Evolutionary conservation across 2,888 invertebrate species (phyloP).

Genomic region (Eupeodes luniger): DNA sequence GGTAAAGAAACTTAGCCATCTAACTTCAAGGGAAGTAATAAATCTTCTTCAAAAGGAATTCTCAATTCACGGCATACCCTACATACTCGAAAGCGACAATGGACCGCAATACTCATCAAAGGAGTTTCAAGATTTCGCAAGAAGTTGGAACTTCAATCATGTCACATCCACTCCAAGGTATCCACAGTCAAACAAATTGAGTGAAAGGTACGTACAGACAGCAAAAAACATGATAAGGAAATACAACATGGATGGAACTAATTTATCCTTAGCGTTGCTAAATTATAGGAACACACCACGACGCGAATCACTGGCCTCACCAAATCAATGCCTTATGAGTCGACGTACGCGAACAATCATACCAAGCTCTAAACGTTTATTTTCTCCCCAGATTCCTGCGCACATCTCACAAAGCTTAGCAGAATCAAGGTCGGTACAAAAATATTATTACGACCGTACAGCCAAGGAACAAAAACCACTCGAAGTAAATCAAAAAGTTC

Average conservation of each 20-base stretch:
- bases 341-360: too few species aligned
- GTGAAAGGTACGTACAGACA: slow-evolving; percentile 63
- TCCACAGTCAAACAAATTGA: slow-evolving; percentile 66
- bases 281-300: too few species aligned
- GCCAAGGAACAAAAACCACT: too few species aligned
- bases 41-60: slow-evolving; percentile 58
- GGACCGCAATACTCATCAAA: slow-evolving; percentile 66
- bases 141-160: slow-evolving; percentile 8
- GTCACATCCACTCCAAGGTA: not conserved
- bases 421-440: too few species aligned
- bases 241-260: slow-evolving; percentile 49
- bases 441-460: too few species aligned
- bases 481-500: too few species aligned
- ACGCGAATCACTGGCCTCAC: too few species aligned
- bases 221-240: slow-evolving; percentile 58
- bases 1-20: slow-evolving; percentile 38
- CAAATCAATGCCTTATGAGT: too few species aligned
- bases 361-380: too few species aligned
- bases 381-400: too few species aligned
- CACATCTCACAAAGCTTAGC: too few species aligned
- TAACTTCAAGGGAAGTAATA: slow-evolving; percentile 59
- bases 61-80: slow-evolving; percentile 60
- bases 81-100: slow-evolving; percentile 57
- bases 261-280: slow-evolving; percentile 53
- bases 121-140: slow-evolving; percentile 12